These are phyloP conservation scores for Dendrolimus houi DNA, from an alignment of 2,888 invertebrate species.

Conservation along the genomic window DNA sequence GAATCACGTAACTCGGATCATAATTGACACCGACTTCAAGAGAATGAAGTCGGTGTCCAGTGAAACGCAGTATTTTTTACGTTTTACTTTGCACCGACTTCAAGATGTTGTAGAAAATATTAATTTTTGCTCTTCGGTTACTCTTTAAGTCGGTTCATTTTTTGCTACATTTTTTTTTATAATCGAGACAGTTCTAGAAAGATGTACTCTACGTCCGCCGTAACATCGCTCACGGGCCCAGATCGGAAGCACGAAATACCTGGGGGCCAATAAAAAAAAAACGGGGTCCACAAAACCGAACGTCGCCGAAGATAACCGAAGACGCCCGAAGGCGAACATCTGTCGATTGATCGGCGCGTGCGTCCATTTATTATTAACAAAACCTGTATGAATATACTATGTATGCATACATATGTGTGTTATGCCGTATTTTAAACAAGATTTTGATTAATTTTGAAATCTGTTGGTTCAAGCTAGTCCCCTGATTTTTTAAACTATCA, in stretches of 20 bases:
- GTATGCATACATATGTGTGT: constrained; percentile 8
- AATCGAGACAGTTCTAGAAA: not conserved
- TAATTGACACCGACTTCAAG: too few species aligned
- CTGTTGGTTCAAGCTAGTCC: too few species aligned
- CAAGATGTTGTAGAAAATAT: too few species aligned
- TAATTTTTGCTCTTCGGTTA: too few species aligned
- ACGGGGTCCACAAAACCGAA: constrained; percentile 3
- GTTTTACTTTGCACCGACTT: too few species aligned
- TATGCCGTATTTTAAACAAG: constrained; percentile 1
- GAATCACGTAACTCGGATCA: too few species aligned
- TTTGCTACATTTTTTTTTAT: too few species aligned
- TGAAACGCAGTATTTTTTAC: too few species aligned
- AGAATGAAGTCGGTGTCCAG: too few species aligned
- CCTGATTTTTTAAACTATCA: too few species aligned
- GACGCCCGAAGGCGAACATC: constrained; percentile 32
- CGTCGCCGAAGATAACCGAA: constrained; percentile 23
- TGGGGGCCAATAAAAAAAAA: not conserved
- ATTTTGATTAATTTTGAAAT: not conserved
- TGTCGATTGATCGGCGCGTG: constrained; percentile 37
- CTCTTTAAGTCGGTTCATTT: too few species aligned
- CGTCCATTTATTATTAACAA: constrained; percentile 20
- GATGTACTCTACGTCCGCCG: not conserved
- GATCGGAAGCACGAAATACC: not conserved
- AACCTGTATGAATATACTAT: constrained; percentile 8
- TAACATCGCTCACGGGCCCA: not conserved